Percentiles rank a stretch among this genome's conserved stretches.
Conservation (phyloP, 1,140 invertebrate genomes). For the Philopotamus ludificatus region DNA sequence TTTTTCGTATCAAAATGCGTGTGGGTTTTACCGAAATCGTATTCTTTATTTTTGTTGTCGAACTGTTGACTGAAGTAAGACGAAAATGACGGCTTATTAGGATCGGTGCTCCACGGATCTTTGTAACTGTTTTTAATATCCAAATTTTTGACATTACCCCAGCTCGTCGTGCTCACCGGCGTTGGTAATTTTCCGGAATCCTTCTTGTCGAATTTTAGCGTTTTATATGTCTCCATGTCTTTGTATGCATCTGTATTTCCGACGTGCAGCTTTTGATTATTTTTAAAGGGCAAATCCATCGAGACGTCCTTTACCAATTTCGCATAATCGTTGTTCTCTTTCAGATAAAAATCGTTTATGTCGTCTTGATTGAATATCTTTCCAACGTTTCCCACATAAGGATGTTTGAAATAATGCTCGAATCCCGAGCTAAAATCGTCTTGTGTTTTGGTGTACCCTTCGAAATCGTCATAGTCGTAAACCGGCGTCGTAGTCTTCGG, state of each 20-base stretch:
- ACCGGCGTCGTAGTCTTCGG: not conserved
- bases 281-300: not conserved
- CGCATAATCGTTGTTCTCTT: slow-evolving; percentile 24
- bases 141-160: slow-evolving; percentile 8
- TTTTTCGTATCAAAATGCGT: not conserved
- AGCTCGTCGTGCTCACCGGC: not conserved
- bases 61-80: not conserved
- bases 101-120: not conserved
- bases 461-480: slow-evolving; percentile 14
- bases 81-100: not conserved
- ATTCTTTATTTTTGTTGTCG: slow-evolving; percentile 3
- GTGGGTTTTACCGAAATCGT: not conserved
- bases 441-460: not conserved
- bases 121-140: not conserved
- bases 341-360: slow-evolving; percentile 31
- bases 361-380: slow-evolving; percentile 33
- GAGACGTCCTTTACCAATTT: slow-evolving; percentile 23
- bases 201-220: too few relatives aligned
- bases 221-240: not conserved
- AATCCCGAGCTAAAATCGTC: not conserved
- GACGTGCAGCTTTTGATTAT: not conserved
- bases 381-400: slow-evolving; percentile 7
- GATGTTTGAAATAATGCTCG: slow-evolving; percentile 14
- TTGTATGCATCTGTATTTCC: slow-evolving; percentile 14
- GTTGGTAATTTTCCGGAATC: not conserved